These are phyloP conservation scores for Hirtodrosophila alboralis DNA, from an alignment of 2,888 invertebrate species.

Conservation along the genomic window DNA sequence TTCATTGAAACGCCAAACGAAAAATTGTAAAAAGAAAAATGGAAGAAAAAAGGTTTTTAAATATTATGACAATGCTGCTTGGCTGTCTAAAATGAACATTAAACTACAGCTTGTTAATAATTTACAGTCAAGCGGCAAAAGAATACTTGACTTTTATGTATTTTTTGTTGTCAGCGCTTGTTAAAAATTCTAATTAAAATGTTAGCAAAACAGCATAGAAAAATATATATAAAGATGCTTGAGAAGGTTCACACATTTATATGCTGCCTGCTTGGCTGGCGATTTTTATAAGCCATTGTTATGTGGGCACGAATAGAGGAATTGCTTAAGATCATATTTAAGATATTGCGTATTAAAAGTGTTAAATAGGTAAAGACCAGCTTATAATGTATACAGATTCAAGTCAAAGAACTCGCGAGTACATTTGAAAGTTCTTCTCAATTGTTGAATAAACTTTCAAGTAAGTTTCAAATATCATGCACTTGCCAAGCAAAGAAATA, in stretches of 20 bases:
- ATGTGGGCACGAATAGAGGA: not conserved
- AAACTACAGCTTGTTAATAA: slow-evolving; percentile 24
- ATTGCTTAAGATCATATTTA: slow-evolving; percentile 29
- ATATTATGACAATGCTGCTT: slow-evolving; percentile 46
- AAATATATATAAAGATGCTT: slow-evolving; percentile 18
- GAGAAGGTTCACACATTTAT: slow-evolving; percentile 58
- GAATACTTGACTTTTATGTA: slow-evolving; percentile 26
- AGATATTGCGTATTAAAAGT: slow-evolving; percentile 15
- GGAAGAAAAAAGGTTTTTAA: slow-evolving; percentile 27
- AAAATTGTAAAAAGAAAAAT: slow-evolving; percentile 6
- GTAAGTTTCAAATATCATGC: not conserved
- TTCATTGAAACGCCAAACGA: slow-evolving; percentile 48
- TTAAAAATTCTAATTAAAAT: slow-evolving; percentile 56
- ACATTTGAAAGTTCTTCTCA: too few relatives aligned
- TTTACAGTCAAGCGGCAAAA: slow-evolving; percentile 18
- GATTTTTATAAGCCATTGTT: slow-evolving; percentile 47
- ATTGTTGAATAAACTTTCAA: slow-evolving; percentile 8
- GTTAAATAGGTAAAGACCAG: slow-evolving; percentile 4
- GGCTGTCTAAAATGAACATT: slow-evolving; percentile 23
- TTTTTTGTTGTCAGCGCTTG: slow-evolving; percentile 18
- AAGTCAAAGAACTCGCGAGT: slow-evolving; percentile 1
- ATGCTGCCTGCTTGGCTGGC: slow-evolving; percentile 16
- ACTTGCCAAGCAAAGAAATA: too few relatives aligned
- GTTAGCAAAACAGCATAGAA: slow-evolving; percentile 23
- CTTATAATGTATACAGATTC: slow-evolving; percentile 13